Evolutionary conservation across 1,140 invertebrate species (phyloP), one percentile per base, ranked within the genome.

Genomic region (Aporrectodea caliginosa): DNA sequence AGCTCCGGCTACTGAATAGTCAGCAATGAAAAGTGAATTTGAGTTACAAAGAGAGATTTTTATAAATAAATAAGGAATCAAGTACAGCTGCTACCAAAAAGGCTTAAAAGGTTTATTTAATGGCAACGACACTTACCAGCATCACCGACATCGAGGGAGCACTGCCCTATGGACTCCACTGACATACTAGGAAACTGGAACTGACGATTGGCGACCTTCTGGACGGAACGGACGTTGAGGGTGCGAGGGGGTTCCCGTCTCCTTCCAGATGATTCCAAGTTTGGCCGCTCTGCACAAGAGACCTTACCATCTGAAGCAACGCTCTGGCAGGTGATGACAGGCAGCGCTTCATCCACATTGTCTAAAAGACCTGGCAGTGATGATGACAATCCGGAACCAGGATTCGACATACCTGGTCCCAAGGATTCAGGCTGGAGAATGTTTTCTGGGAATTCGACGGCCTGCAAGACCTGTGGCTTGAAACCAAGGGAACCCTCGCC

Each of bases 111-210:
- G 16, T 33, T 22, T 69, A 69, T 79, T 79, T 68, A 76, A 35
- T 58, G 35, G 27, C 74, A 75, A 16, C 82, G 69, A n/a, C 69
- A 80, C 74, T 93, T 93, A 84, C 92, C 92, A 84, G 73, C 73
- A 29, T 75, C 70, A 30, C 94, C 93, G 85, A 93, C 92, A 88
- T 94, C 93, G 83, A 94, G 88, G 35, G 93, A 94, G 89, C 93
- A 94, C 87, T 92, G 93, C 80, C 93, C 93, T 82, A 94, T 94
- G 85, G 90, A 90, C 83, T 90, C 90, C 81, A 89, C 87, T 82
- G 90, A 90, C 31, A 80, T 71, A 35, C 69, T 80, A 0, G 77
- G 70, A 31, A 78, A 71, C 2, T 73, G 68, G 27, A 78, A 78
- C 16, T 33, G 27, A 1, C 69, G 30, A 34, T 78, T 78, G 0